phyloP scores from a whole-genome alignment of 2,797 vertebrate genomes.

The Tapirus indicus region DNA sequence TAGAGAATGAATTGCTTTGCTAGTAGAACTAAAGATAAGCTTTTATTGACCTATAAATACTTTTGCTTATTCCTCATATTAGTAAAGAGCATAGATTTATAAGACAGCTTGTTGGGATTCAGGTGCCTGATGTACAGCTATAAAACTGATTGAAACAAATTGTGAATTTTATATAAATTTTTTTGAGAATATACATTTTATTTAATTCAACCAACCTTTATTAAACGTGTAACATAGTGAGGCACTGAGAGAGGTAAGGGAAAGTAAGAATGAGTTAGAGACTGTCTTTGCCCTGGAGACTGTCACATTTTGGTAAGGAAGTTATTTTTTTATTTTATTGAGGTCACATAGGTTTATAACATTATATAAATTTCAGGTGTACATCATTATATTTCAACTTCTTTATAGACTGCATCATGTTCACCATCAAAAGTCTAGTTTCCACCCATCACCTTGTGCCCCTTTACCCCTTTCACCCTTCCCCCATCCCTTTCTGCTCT shows the following conservation, averaged over 20 bases:
- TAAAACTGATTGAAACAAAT: conserved; percentile 44
- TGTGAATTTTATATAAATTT: not conserved
- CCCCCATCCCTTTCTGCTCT: too few relatives aligned
- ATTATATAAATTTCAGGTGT: too few relatives aligned
- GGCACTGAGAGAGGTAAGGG: not conserved
- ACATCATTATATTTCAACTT: too few relatives aligned
- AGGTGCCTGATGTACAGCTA: not conserved
- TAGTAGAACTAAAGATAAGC: not conserved
- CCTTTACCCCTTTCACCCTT: too few relatives aligned
- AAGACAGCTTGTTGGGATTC: conserved; percentile 10
- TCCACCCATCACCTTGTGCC: too few relatives aligned
- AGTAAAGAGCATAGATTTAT: conserved; percentile 37
- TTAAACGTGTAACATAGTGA: not conserved
- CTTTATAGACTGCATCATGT: too few relatives aligned
- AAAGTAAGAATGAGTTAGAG: not conserved
- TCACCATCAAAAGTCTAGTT: too few relatives aligned
- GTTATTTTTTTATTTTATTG: too few relatives aligned
- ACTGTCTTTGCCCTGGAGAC: not conserved
- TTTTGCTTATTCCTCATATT: conserved; percentile 27
- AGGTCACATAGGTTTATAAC: too few relatives aligned
- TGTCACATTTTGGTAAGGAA: not conserved
- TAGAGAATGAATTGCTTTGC: not conserved
- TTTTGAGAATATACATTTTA: conserved; percentile 12
- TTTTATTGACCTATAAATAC: not conserved
- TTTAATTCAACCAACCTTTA: not conserved